phyloP scores from a whole-genome alignment of 2,113 vertebrate genomes.

The Ctenomys sociabilis region DNA sequence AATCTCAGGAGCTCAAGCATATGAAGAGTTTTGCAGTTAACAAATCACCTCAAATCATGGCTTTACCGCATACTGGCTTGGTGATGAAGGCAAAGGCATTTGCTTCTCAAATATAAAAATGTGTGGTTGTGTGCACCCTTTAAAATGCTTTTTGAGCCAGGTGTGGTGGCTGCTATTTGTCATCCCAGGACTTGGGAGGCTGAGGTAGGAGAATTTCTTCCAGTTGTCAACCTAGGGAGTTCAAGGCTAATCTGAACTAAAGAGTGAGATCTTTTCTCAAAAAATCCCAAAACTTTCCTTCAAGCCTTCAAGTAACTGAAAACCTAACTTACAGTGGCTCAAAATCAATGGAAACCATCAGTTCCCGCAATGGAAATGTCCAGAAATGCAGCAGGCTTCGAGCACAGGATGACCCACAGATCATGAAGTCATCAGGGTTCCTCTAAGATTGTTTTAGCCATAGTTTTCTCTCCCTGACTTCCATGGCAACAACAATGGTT shows the following conservation, averaged over 20 bases:
- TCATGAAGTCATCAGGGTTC: neutral
- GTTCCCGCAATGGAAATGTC: neutral
- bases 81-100: neutral
- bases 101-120: neutral
- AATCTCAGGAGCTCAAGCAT: too few relatives aligned
- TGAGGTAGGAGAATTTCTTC: too few relatives aligned
- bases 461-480: neutral
- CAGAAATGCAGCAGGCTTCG: neutral
- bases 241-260: too few relatives aligned
- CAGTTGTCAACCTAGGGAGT: too few relatives aligned
- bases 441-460: neutral
- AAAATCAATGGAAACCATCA: neutral
- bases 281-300: neutral
- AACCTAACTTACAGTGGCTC: neutral
- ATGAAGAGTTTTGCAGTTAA: neutral
- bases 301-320: neutral
- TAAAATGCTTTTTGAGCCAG: neutral
- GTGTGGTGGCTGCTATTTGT: neutral
- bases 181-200: neutral
- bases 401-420: neutral
- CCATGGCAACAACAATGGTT: neutral
- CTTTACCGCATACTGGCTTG: neutral
- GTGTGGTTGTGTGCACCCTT: neutral
- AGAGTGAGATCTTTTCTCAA: neutral
- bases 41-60: neutral